A percentile compares a stretch with the other conserved stretches of the same genome.
phyloP scores from a whole-genome alignment of 2,888 invertebrate species.

The Euclidia mi region DNA sequence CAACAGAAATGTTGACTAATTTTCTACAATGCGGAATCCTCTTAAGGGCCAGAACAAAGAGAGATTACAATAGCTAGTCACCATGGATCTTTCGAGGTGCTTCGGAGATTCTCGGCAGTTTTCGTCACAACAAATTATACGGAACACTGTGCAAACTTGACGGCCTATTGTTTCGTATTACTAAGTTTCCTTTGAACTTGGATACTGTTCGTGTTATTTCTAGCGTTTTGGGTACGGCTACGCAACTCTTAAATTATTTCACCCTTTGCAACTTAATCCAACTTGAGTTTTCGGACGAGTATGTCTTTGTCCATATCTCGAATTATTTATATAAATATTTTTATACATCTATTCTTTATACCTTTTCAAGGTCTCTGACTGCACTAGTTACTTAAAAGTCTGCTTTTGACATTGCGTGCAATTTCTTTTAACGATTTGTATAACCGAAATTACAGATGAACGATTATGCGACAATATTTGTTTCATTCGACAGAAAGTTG shows the following conservation, averaged over 20 bases:
- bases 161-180: conserved; percentile 32
- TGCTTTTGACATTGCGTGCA: too few species aligned
- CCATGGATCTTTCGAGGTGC: conserved; percentile 36
- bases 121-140: conserved; percentile 37
- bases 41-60: conserved; percentile 55
- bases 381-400: too few species aligned
- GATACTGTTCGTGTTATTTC: conserved; percentile 44
- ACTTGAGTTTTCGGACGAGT: background rate
- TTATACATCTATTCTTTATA: too few species aligned
- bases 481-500: too few species aligned
- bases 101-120: conserved; percentile 32
- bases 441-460: too few species aligned
- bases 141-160: conserved; percentile 38
- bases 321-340: background rate
- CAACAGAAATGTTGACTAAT: conserved; percentile 53
- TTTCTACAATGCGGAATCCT: conserved; percentile 51
- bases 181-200: conserved; percentile 44
- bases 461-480: too few species aligned
- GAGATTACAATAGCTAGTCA: conserved; percentile 51
- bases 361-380: too few species aligned
- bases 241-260: conserved; percentile 7
- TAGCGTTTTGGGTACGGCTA: background rate
- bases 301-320: background rate
- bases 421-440: too few species aligned
- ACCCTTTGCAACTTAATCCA: conserved; percentile 2